phyloP scores from a whole-genome alignment of 2,888 invertebrate species.

The Perizoma affinitatum region DNA sequence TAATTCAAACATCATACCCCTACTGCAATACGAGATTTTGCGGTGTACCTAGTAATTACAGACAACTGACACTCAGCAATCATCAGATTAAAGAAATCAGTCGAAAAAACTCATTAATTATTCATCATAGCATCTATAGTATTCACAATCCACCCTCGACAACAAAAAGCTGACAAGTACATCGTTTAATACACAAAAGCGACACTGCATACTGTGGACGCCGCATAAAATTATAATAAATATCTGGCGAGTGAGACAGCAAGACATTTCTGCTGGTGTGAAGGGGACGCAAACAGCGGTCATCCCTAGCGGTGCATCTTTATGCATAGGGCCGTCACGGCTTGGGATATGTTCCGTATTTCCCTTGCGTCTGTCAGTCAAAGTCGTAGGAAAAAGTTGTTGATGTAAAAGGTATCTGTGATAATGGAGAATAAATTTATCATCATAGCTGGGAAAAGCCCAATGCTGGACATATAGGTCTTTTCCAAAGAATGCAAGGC shows the following conservation, averaged over 20 bases:
- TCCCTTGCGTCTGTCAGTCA: constrained; percentile 42
- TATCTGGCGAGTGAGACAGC: constrained; percentile 60
- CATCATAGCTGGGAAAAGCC: too few relatives aligned
- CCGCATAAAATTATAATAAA: constrained; percentile 84
- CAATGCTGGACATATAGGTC: too few relatives aligned
- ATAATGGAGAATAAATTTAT: constrained; percentile 8
- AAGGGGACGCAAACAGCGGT: constrained; percentile 49
- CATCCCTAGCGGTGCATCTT: constrained; percentile 51
- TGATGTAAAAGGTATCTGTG: constrained; percentile 10
- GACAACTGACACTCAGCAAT: constrained; percentile 71
- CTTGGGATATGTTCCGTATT: constrained; percentile 32
- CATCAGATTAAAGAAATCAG: constrained; percentile 62
- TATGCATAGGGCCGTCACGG: constrained; percentile 46
- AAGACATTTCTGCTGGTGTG: constrained; percentile 16
- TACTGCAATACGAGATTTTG: constrained; percentile 40
- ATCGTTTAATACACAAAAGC: constrained; percentile 78
- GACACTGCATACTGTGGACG: constrained; percentile 58
- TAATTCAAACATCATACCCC: constrained; percentile 36
- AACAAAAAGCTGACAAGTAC: constrained; percentile 69
- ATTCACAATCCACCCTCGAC: constrained; percentile 55
- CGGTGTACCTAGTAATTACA: constrained; percentile 55
- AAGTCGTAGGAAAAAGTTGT: constrained; percentile 15
- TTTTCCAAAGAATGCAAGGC: too few relatives aligned
- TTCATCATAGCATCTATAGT: constrained; percentile 57
- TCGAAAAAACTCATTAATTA: constrained; percentile 70